Conservation (phyloP, 2,888 invertebrate species). For the Uloborus plumipes region DNA sequence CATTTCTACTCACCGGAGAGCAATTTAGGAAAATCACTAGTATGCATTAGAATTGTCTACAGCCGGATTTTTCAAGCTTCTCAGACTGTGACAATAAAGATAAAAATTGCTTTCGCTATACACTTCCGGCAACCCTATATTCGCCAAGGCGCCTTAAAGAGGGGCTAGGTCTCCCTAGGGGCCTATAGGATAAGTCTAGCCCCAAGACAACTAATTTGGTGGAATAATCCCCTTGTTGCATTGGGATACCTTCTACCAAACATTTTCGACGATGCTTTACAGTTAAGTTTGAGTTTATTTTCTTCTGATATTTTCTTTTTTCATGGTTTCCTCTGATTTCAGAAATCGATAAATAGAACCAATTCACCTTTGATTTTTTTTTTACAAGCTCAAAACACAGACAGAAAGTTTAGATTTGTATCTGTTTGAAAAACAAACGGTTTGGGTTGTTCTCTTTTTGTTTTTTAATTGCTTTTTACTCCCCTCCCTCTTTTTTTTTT, state of each 20-base stretch:
- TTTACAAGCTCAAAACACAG: background rate
- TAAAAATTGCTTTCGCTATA: background rate
- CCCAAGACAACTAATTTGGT: slow-evolving; percentile 62
- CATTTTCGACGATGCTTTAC: slow-evolving; percentile 48
- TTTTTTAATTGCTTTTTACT: too few species aligned
- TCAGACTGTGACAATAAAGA: too few species aligned
- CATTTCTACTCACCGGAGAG: too few species aligned
- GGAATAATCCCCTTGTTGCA: slow-evolving; percentile 62
- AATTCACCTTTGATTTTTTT: background rate
- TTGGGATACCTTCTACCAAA: slow-evolving; percentile 57
- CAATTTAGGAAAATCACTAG: too few species aligned
- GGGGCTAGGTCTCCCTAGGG: slow-evolving; percentile 26
- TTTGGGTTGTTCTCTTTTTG: too few species aligned
- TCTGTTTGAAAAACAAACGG: too few species aligned
- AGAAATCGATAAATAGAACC: slow-evolving; percentile 35
- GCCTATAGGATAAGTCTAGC: slow-evolving; percentile 54
- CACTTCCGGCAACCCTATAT: slow-evolving; percentile 30
- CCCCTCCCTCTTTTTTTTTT: too few species aligned
- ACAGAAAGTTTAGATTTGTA: too few species aligned
- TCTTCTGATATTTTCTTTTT: slow-evolving; percentile 8
- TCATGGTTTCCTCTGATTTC: slow-evolving; percentile 6
- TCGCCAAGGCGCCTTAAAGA: slow-evolving; percentile 56
- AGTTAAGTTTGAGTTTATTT: slow-evolving; percentile 48
- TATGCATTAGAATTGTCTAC: too few species aligned
- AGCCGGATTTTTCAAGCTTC: too few species aligned